A percentile compares a stretch with the other conserved stretches of the same genome.
Conservation (phyloP, 2,113 vertebrate genomes). For the Sclerurus mexicanus region DNA sequence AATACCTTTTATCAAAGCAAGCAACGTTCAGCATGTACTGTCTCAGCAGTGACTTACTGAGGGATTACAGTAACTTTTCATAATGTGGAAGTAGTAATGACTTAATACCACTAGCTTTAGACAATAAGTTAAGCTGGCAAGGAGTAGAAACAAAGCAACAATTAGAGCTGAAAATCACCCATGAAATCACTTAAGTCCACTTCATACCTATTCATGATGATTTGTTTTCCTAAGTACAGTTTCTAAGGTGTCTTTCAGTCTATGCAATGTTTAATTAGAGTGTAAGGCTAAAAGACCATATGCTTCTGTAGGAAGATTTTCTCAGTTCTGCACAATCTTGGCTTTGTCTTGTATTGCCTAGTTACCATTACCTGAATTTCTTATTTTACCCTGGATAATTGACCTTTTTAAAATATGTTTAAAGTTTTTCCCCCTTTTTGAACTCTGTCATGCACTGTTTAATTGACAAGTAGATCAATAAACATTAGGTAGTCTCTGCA, state of each 20-base stretch:
- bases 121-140: not conserved
- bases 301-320: not conserved
- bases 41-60: slow-evolving; percentile 4
- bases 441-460: not conserved
- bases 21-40: not conserved
- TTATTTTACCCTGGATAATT: not conserved
- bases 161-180: not conserved
- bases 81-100: not conserved
- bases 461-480: not conserved
- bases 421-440: not conserved
- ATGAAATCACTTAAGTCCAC: not conserved
- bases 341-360: not conserved
- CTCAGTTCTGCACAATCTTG: not conserved
- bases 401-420: not conserved
- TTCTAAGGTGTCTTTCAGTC: not conserved
- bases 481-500: not conserved
- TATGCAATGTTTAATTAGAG: not conserved
- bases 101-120: not conserved
- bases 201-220: not conserved
- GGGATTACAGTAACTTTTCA: not conserved
- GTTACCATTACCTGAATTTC: not conserved
- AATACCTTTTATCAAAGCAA: not conserved
- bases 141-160: not conserved
- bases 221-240: not conserved
- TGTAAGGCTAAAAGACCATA: not conserved